phyloP scores from a whole-genome alignment of 2,797 vertebrate species.

The Trachurus trachurus region DNA sequence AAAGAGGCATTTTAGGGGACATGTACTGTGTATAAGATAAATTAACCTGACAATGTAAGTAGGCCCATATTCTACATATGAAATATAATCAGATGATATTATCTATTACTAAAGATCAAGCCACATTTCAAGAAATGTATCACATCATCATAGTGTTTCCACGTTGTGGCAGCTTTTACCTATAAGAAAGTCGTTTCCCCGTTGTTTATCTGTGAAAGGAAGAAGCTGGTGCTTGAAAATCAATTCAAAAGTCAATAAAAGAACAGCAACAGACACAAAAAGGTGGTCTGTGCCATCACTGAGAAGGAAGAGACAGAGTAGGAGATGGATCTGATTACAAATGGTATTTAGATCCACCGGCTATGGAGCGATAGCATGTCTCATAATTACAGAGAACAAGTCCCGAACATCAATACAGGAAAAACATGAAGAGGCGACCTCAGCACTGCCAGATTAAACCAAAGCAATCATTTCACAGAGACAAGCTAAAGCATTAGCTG shows the following conservation, averaged over 20 bases:
- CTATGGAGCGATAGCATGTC: slow-evolving; percentile 50
- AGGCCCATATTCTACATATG: background rate
- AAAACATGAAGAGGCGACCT: slow-evolving; percentile 40
- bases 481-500: slow-evolving; percentile 41
- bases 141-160: background rate
- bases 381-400: slow-evolving; percentile 52
- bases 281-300: slow-evolving; percentile 18
- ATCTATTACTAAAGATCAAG: background rate
- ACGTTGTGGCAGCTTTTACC: background rate
- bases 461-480: slow-evolving; percentile 50
- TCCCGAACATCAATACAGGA: slow-evolving; percentile 41
- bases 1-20: background rate
- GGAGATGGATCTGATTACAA: slow-evolving; percentile 55
- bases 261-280: slow-evolving; percentile 12
- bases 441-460: slow-evolving; percentile 42
- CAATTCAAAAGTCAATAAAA: slow-evolving; percentile 23
- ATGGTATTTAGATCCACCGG: slow-evolving; percentile 43
- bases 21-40: background rate
- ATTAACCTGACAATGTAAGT: too few species aligned
- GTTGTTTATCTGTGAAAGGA: background rate
- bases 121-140: background rate
- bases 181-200: background rate
- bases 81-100: background rate
- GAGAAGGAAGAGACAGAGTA: slow-evolving; percentile 1
- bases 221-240: slow-evolving; percentile 6